These are phyloP conservation scores for Monopterus albus DNA, from an alignment of 2,113 vertebrate species.

Conservation along the genomic window DNA sequence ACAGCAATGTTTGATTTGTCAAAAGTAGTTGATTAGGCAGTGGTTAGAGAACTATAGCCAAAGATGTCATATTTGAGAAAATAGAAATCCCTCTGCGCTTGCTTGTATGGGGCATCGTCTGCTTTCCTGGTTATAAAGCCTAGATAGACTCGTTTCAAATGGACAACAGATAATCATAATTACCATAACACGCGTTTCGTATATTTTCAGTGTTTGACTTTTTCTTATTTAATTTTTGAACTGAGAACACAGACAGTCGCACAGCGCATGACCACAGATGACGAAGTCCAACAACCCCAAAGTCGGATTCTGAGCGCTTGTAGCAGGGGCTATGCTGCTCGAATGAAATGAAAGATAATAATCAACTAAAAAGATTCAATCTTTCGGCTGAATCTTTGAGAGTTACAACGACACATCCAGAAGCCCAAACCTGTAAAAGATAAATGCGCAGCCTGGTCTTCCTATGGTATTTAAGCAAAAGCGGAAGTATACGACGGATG, in stretches of 20 bases:
- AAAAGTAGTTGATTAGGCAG: not conserved
- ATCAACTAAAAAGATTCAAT: not conserved
- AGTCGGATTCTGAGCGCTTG: not conserved
- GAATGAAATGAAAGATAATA: not conserved
- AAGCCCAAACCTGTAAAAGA: not conserved
- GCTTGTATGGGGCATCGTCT: not conserved
- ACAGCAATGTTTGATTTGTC: not conserved
- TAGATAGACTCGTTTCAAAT: not conserved
- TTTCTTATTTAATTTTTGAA: not conserved
- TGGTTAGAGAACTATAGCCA: not conserved
- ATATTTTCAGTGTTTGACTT: not conserved
- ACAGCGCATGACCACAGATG: not conserved
- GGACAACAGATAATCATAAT: not conserved
- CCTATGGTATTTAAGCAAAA: constrained; percentile 55
- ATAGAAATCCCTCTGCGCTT: constrained; percentile 14
- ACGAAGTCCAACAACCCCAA: not conserved
- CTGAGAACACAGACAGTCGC: not conserved
- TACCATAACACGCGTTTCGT: too few relatives aligned
- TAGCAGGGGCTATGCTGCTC: not conserved
- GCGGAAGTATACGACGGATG: constrained; percentile 63
- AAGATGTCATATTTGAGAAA: constrained; percentile 52
- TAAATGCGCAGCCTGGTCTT: not conserved
- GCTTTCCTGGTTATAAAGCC: too few relatives aligned
- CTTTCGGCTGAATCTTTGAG: not conserved
- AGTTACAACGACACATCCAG: not conserved